Base-by-base conservation (phyloP, 2,888 invertebrate genomes). In the Geotrupes spiniger region DNA sequence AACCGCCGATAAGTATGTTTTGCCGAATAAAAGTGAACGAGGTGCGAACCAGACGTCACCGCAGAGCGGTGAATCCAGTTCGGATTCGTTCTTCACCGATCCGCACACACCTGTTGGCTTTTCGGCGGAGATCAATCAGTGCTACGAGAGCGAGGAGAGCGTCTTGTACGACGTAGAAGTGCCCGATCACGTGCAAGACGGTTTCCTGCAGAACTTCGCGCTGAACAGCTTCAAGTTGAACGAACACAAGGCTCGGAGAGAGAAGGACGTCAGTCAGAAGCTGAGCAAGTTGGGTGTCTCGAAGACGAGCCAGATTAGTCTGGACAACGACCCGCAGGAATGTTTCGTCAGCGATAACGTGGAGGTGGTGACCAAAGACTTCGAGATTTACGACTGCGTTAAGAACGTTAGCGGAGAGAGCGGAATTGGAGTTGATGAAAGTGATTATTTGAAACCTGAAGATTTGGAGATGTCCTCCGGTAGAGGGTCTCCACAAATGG, bases 21-120 rank as follows among this genome's bases (percentile, higher is more conserved):
- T 21, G 6, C 21, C 3, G 21, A 6, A 21, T 8, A 27, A 26
- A 9, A 2, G 36, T 14, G 10, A 14, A 37, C 15, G 25, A 9
- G 12, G n/a, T 11, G 8, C 15, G 36, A 9, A 31, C 27, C 37
- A 66, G 59, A 66, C 68, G 39, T 69, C 64, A 41, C 73, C 69
- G 58, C 78, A 77, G 59, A 79, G 76, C 64, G 77, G 75, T 65
- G 79, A 77, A 56, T 83, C 85, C 56, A 85, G 85, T 71, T 81
- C 80, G 52, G 82, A 83, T 63, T 87, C 87, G 66, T 81, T 86
- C 70, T 87, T 87, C 75, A 86, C 87, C 60, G 87, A 87, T 71
- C 83, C 87, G 59, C 75, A 80, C 59, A 78, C 80, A 31, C 80
- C 81, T 66, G 77, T 78, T 62, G 81, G 79, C 56, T 74, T 74